These are phyloP conservation scores for Syrrhaptes paradoxus DNA, from an alignment of 2,113 vertebrate species.

Conservation along the genomic window DNA sequence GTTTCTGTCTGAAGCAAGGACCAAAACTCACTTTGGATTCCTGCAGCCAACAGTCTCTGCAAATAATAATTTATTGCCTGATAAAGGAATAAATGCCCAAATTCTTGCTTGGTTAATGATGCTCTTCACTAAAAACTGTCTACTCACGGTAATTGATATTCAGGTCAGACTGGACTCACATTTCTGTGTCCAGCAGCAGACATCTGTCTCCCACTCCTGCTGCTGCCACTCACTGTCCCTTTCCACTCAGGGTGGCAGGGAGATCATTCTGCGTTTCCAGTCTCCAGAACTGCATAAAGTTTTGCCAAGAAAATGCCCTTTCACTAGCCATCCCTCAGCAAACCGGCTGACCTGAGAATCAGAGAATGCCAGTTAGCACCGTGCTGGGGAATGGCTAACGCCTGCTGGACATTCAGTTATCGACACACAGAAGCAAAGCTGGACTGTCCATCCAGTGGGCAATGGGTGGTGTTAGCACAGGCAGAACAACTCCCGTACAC, in stretches of 20 bases:
- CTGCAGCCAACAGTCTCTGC: neutral
- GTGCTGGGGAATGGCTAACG: neutral
- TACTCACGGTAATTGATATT: neutral
- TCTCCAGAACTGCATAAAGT: neutral
- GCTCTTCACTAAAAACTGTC: neutral
- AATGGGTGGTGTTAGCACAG: neutral
- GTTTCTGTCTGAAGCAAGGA: neutral
- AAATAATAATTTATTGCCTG: neutral
- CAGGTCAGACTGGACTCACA: neutral
- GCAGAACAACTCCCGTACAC: neutral
- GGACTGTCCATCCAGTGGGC: neutral
- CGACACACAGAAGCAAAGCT: neutral
- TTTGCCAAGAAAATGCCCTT: neutral
- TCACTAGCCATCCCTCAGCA: neutral
- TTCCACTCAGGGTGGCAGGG: fast-evolving
- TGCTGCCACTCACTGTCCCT: neutral
- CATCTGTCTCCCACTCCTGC: neutral
- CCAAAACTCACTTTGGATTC: neutral
- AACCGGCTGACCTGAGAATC: neutral
- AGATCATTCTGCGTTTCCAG: neutral
- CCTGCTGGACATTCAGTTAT: neutral
- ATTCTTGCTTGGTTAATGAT: neutral
- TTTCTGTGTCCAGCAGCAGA: neutral
- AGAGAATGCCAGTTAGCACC: neutral
- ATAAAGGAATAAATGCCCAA: neutral